Percentiles rank a stretch among this genome's conserved stretches.
These are phyloP conservation scores for Ophioninae sp. DNA, from an alignment of 2,888 invertebrate species.

Conservation along the genomic window DNA sequence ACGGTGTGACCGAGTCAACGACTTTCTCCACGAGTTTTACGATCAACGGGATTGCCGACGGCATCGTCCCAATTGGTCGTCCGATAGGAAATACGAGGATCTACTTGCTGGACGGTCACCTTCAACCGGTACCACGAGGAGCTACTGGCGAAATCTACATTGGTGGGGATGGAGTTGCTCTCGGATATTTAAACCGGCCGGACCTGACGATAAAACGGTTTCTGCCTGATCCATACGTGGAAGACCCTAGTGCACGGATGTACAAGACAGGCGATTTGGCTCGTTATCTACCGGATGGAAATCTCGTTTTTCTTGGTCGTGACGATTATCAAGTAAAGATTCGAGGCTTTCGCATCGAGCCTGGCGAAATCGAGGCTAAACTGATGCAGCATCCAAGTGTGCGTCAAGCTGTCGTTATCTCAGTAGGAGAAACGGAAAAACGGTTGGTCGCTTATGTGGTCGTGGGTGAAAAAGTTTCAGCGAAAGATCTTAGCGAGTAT, in stretches of 20 bases:
- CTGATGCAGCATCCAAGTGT: slow-evolving; percentile 2
- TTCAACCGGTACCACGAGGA: slow-evolving; percentile 7
- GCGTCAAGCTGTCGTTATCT: not conserved
- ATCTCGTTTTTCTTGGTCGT: slow-evolving; percentile 3
- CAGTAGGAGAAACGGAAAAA: not conserved
- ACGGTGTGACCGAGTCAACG: slow-evolving; percentile 19
- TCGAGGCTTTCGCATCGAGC: slow-evolving; percentile 22
- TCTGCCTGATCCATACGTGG: slow-evolving; percentile 1
- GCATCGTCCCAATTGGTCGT: slow-evolving; percentile 8
- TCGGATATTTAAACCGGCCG: slow-evolving; percentile 10
- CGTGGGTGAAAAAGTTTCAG: not conserved
- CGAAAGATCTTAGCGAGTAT: not conserved
- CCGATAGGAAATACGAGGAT: slow-evolving; percentile 9
- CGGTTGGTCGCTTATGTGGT: slow-evolving; percentile 20
- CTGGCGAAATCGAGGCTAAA: slow-evolving; percentile 6
- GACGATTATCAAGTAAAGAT: slow-evolving; percentile 9
- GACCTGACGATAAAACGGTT: slow-evolving; percentile 17
- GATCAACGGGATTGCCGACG: not conserved
- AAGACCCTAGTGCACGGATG: slow-evolving; percentile 13
- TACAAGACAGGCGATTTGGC: slow-evolving; percentile 26
- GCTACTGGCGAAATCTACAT: slow-evolving; percentile 25
- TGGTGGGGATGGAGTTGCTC: slow-evolving; percentile 8
- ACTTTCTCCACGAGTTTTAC: not conserved
- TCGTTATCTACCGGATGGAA: slow-evolving; percentile 19
- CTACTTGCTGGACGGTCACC: slow-evolving; percentile 6